A percentile compares a stretch with the other conserved stretches of the same genome.
Conservation (phyloP, 2,888 invertebrate genomes). For the Hypomecis atomaria region DNA sequence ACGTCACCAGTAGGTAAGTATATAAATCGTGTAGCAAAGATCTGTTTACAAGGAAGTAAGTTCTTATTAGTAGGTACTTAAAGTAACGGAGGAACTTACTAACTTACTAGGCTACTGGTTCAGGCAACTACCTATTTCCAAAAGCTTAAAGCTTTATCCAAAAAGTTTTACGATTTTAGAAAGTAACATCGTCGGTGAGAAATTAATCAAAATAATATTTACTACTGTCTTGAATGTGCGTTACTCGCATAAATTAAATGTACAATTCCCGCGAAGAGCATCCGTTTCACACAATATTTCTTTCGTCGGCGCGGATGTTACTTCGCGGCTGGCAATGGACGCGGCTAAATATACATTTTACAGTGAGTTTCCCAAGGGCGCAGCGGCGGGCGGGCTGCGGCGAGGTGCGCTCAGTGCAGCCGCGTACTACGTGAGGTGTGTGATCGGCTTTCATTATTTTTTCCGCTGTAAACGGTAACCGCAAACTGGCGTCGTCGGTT, state of each 20-base stretch:
- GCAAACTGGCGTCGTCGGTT: slow-evolving; percentile 44
- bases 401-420: slow-evolving; percentile 30
- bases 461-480: slow-evolving; percentile 66
- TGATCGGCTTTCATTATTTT: slow-evolving; percentile 64
- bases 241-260: slow-evolving; percentile 58
- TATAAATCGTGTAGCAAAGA: too few relatives aligned
- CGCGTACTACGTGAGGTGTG: slow-evolving; percentile 32
- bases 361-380: slow-evolving; percentile 80
- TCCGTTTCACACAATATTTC: slow-evolving; percentile 65
- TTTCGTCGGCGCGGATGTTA: slow-evolving; percentile 71
- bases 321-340: slow-evolving; percentile 78
- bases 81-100: too few relatives aligned
- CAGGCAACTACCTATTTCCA: too few relatives aligned
- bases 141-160: too few relatives aligned
- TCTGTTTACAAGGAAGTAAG: too few relatives aligned
- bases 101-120: too few relatives aligned
- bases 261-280: slow-evolving; percentile 55
- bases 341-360: slow-evolving; percentile 80
- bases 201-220: slow-evolving; percentile 53
- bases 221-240: slow-evolving; percentile 52
- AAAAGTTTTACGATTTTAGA: too few relatives aligned
- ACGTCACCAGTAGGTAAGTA: not conserved
- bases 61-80: too few relatives aligned
- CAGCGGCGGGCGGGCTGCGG: slow-evolving; percentile 30
- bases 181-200: slow-evolving; percentile 14